These are phyloP conservation scores for Andrena bucephala DNA, from an alignment of 2,888 invertebrate species.

Conservation along the genomic window DNA sequence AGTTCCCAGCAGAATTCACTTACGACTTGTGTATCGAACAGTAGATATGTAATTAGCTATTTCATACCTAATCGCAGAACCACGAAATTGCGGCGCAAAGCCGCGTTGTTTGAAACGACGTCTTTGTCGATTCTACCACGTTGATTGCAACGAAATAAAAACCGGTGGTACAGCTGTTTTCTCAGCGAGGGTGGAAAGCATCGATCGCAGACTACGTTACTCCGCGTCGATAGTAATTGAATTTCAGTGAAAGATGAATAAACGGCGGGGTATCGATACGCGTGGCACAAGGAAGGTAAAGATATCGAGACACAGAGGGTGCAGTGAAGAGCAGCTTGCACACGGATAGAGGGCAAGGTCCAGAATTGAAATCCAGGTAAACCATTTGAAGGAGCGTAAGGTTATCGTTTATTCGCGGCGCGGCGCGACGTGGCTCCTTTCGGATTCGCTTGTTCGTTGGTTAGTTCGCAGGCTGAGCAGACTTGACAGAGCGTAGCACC, in stretches of 20 bases:
- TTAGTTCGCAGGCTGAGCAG: constrained; percentile 35
- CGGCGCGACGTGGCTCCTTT: not conserved
- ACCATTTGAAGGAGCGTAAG: not conserved
- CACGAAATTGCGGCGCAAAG: no score
- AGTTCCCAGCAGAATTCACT: no score
- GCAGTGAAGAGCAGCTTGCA: not conserved
- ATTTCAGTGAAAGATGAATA: not conserved
- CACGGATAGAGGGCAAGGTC: not conserved
- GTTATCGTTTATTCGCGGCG: constrained; percentile 24
- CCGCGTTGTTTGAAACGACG: no score
- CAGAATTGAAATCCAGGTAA: not conserved
- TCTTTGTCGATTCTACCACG: not conserved
- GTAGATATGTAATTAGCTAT: no score
- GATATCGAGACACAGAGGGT: not conserved
- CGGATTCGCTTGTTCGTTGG: constrained; percentile 19
- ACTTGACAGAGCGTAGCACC: constrained; percentile 61
- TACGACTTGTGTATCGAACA: no score
- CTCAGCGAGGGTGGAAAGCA: not conserved
- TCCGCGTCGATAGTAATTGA: not conserved
- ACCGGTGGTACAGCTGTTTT: not conserved
- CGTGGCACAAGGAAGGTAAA: not conserved
- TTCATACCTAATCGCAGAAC: no score
- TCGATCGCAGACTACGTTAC: no score
- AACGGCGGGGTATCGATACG: not conserved
- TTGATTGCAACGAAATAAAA: not conserved